Base-by-base conservation (phyloP, 92 coral and sea anemone species). In the Scolanthus callimorphus region DNA sequence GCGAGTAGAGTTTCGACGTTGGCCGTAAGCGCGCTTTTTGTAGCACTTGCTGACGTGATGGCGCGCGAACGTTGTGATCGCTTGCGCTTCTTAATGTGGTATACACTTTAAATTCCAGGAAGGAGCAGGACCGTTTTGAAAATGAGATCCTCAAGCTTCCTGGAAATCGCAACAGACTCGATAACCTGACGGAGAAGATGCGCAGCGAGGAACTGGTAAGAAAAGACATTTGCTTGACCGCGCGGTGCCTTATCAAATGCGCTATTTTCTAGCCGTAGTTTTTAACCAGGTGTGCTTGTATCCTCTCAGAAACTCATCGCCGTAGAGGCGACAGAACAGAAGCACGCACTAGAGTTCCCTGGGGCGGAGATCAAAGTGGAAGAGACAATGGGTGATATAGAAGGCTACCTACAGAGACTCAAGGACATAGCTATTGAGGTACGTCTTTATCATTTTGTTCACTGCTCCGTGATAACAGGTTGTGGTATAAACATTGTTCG, bases 361-460 rank as follows among this genome's bases (percentile, higher is more conserved):
- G 68, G 48, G 11, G 80, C 60, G 10, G 90, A 82, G 30, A 55
- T 66, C 0, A 69, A 76, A 0, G 47, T 79, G 25, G 60, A 48
- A 6, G 68, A 82, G 28, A 78, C 83, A 55, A 24, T 94, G 63
- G 53, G 70, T 0, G 96, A 94, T 57, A 65, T 94, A 27, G 81
- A 84, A 29, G 85, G 85, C 17, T 94, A 55, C 28, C 77, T 65
- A 1, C 79, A 73, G 31, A 81, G 99, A 39, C 63, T 94, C 20
- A 74, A 78, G 62, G 88, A 94, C 60, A 43, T 94, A 21, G 94
- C 96, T 8, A 73, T 94, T 17, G 99, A 94, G 95, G 99, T 94
- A 76, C 22, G 27, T 15, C 6, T n/a, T n/a, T n/a, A n/a, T n/a
- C n/a, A n/a, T n/a, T n/a, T n/a, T n/a, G n/a, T n/a, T n/a, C n/a